Base-by-base conservation (phyloP, 2,888 invertebrate species). In the Drosophila ezoana region DNA sequence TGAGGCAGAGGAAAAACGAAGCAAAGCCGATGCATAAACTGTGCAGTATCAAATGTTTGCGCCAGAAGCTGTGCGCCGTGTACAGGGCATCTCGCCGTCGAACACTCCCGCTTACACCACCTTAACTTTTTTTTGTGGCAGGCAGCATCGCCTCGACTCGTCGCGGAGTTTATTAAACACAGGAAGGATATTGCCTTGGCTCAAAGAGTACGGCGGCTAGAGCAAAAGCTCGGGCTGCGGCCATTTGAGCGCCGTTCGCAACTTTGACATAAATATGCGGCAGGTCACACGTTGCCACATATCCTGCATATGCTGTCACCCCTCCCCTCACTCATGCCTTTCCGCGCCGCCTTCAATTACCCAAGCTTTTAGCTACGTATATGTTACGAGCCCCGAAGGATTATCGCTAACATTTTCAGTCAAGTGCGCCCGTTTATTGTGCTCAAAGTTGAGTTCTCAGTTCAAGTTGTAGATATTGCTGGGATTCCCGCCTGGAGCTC, bases 401-500 rank as follows among this genome's bases (percentile, higher is more conserved):
- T 84, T 89, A 79, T 82, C 79, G 89, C 87, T 80, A 79, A 89
- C 81, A 87, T 81, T 81, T 62, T 76, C 67, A 79, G 86, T 84
- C 79, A 81, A 85, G 79, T 89, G 77, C 70, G 73, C 61, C 70
- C 75, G 77, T 74, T 87, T 81, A 87, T 85, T 88, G 88, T 80
- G 73, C 67, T 45, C 52, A 69, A 78, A 66, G 81, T 79, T 65
- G 61, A 53, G 72, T 28, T 28, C 66, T 67, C 65, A 51, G 66
- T 52, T 68, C 43, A 54, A 57, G 74, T 62, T 52, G 64, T 65
- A 59, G 77, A 76, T 76, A 76, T 76, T 73, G 68, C 41, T 48
- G 49, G 44, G 48, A 45, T 47, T 48, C 40, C 20, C 37, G 38
- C 67, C 53, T 47, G 16, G 20, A 14, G 33, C 41, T 20, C 9